Evolutionary conservation across 1,140 invertebrate genomes (phyloP).

Genomic region (Psix sp.): DNA sequence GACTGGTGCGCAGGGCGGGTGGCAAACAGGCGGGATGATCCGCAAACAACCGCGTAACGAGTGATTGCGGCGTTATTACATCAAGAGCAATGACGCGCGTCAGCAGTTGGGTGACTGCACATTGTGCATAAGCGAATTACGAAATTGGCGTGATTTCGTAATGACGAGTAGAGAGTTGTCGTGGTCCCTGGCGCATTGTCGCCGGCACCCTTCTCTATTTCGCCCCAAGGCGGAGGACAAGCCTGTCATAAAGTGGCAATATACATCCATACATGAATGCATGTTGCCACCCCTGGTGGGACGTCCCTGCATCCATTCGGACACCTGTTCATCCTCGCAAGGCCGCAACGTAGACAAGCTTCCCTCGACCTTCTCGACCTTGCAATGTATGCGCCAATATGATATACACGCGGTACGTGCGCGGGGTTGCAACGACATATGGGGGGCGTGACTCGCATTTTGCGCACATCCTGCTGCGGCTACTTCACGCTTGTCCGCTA

Average conservation of each 20-base stretch:
- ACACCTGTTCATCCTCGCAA: conserved; percentile 57
- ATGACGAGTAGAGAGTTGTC: conserved; percentile 27
- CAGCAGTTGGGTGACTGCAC: conserved; percentile 26
- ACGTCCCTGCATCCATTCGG: conserved; percentile 23
- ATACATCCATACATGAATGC: conserved; percentile 38
- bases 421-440: conserved; percentile 51
- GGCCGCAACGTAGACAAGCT: conserved; percentile 20
- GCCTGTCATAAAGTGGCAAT: conserved; percentile 59
- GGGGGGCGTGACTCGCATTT: conserved; percentile 52
- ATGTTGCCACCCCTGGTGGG: conserved; percentile 37
- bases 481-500: conserved; percentile 57
- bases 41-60: conserved; percentile 40
- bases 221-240: conserved; percentile 24
- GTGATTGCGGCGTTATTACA: conserved; percentile 21
- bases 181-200: conserved; percentile 46
- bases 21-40: conserved; percentile 5
- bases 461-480: conserved; percentile 21
- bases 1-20: too few species aligned
- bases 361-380: conserved; percentile 52
- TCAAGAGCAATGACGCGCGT: conserved; percentile 26
- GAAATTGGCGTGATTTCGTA: conserved; percentile 56
- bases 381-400: conserved; percentile 47
- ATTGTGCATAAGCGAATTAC: conserved; percentile 39
- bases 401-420: conserved; percentile 39
- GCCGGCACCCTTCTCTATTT: conserved; percentile 15